Percentiles rank a stretch among this genome's conserved stretches.
Evolutionary conservation across 2,113 vertebrate genomes (phyloP).

Genomic region (Microcebus lehilahytsara): DNA sequence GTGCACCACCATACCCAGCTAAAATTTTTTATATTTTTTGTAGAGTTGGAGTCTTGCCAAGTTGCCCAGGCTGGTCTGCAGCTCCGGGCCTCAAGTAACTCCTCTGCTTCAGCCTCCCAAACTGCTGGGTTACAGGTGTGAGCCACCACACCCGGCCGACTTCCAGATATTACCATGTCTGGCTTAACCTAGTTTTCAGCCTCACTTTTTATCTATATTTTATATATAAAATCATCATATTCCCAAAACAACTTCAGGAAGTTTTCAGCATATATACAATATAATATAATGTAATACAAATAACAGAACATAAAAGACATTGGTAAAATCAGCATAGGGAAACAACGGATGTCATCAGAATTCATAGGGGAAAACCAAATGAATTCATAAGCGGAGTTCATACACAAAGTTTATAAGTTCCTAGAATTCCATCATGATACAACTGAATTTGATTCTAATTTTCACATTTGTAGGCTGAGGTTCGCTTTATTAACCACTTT

Average conservation of each 20-base stretch:
- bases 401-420: background rate
- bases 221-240: background rate
- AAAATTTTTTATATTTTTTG: too few species aligned
- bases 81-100: too few species aligned
- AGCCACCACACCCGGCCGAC: too few species aligned
- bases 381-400: background rate
- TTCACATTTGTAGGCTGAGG: background rate
- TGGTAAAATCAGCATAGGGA: background rate
- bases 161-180: background rate
- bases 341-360: background rate
- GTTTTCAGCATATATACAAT: background rate
- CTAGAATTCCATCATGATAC: background rate
- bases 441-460: background rate
- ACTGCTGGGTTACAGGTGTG: too few species aligned
- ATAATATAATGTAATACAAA: background rate
- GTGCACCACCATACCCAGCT: too few species aligned
- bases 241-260: background rate
- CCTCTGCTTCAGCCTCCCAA: too few species aligned
- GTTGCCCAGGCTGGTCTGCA: too few species aligned
- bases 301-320: background rate
- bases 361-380: background rate
- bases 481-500: background rate
- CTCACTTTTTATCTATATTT: background rate
- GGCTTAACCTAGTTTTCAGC: background rate
- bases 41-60: too few species aligned